Conservation (phyloP, 1,140 invertebrate species). For the Drosophila burlai region DNA sequence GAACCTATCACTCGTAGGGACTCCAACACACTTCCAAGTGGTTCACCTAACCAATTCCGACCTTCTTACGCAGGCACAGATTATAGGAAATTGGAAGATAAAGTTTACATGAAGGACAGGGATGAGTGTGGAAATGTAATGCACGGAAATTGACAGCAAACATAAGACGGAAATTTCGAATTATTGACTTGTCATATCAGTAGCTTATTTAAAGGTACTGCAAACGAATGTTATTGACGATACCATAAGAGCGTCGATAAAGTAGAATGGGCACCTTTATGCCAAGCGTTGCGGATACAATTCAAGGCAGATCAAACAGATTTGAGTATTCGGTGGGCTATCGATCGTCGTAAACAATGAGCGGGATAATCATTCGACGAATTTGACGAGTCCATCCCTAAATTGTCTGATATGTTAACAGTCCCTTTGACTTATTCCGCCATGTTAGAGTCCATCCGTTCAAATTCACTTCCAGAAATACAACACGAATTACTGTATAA, state of each 20-base stretch:
- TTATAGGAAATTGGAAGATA: slow-evolving; percentile 5
- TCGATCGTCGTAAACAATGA: not conserved
- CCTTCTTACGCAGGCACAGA: slow-evolving; percentile 1
- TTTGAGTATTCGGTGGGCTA: not conserved
- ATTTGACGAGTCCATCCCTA: slow-evolving; percentile 10
- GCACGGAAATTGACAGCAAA: slow-evolving; percentile 14
- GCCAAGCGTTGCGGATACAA: slow-evolving; percentile 7
- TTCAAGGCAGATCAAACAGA: slow-evolving; percentile 22
- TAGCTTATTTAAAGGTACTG: slow-evolving; percentile 15
- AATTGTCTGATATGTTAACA: slow-evolving; percentile 2
- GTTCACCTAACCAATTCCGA: slow-evolving; percentile 2
- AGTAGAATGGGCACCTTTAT: slow-evolving; percentile 12
- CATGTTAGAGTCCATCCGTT: slow-evolving; percentile 4
- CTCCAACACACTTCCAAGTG: not conserved
- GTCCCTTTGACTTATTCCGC: not conserved
- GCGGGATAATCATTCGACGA: not conserved
- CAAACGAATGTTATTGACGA: slow-evolving; percentile 21
- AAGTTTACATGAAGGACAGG: slow-evolving; percentile 1
- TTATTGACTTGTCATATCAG: not conserved
- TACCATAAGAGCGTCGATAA: slow-evolving; percentile 20
- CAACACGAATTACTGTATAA: slow-evolving; percentile 12
- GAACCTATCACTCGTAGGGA: too few species aligned
- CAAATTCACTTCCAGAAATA: slow-evolving; percentile 7
- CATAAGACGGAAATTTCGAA: slow-evolving; percentile 13
- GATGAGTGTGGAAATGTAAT: slow-evolving; percentile 21